A percentile compares a stretch with the other conserved stretches of the same genome.
These are phyloP conservation scores for Drosophila lowei DNA, from an alignment of 1,140 invertebrate species.

Conservation along the genomic window DNA sequence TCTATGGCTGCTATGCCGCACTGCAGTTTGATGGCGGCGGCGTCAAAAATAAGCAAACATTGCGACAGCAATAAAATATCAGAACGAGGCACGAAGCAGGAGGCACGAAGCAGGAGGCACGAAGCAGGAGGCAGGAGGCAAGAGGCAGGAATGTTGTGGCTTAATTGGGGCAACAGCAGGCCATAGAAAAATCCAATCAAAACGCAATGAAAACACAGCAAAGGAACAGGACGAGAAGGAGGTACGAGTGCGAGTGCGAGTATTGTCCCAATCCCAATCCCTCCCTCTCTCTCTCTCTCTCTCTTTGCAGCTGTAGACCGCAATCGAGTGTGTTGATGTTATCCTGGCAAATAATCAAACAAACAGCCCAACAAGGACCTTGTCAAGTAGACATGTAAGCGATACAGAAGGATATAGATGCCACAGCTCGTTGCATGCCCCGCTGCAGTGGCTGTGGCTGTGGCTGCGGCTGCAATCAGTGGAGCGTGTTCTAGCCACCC, in stretches of 20 bases:
- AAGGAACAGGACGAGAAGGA: constrained; percentile 19
- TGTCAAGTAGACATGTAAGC: constrained; percentile 71
- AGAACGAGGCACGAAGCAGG: constrained; percentile 32
- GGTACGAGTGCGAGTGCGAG: constrained; percentile 14
- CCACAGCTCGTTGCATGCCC: constrained; percentile 17
- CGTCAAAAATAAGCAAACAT: constrained; percentile 79
- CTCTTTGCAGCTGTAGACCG: constrained; percentile 29
- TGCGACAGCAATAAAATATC: constrained; percentile 79
- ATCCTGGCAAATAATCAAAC: constrained; percentile 76
- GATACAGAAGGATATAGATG: constrained; percentile 57
- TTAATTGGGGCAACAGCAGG: constrained; percentile 75
- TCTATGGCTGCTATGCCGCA: constrained; percentile 31
- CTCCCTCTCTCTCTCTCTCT: not conserved
- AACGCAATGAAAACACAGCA: constrained; percentile 72
- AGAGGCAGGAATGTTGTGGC: constrained; percentile 38
- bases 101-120: constrained; percentile 4
- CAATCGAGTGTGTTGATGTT: constrained; percentile 67
- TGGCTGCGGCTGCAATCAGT: constrained; percentile 24
- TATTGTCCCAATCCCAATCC: constrained; percentile 37
- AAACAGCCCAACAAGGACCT: constrained; percentile 66
- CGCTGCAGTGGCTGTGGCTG: constrained; percentile 3
- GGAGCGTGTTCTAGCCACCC: constrained; percentile 66
- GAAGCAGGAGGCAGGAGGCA: not conserved
- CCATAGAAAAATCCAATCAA: constrained; percentile 76
- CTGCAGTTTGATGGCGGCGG: constrained; percentile 59